Base-by-base conservation (phyloP, 2,797 vertebrate species). In the Melanotaenia nigrans region DNA sequence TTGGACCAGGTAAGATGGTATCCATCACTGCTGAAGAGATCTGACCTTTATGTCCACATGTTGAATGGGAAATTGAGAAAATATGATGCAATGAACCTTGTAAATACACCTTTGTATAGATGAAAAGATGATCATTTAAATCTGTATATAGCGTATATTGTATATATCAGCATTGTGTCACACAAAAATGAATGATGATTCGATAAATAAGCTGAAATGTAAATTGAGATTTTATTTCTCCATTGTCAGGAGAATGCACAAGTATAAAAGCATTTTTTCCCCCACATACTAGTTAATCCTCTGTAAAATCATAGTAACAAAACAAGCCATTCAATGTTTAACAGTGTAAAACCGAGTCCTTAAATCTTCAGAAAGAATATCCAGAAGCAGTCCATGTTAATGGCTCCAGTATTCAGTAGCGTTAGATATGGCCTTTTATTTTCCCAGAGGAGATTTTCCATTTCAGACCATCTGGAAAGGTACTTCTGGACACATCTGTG, bases 211-310 rank as follows among this genome's bases (percentile, higher is more conserved):
- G 24, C 11, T 69, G 25, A 59, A 51, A 63, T 71, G 69, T 68
- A 65, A 80, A 78, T 33, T 47, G 30, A 64, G 66, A 61, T 71
- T 92, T 93, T 91, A 90, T 90, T 93, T 86, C 80, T 73, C 83
- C 75, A 35, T 18, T 58, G 18, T 78, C 58, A 61, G 73, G 74
- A 87, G 81, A 85, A 71, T 20, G 13, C 33, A 60, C 64, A 38
- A 63, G 75, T 87, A 90, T 66, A 91, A 91, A 90, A 85, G 58
- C 68, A 36, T 36, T 66, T 61, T 5, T 61, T 49, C 42, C 13
- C 54, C 25, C 3, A 42, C 62, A 54, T 32, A 51, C 65, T 55
- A 70, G 16, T 72, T 68, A 57, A 58, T 75, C 45, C 56, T 61
- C 13, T 68, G 45, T 71, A 73, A 81, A 78, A 79, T 59, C 24